Conservation (phyloP, 2,797 vertebrate genomes). For the Mycteria americana region DNA sequence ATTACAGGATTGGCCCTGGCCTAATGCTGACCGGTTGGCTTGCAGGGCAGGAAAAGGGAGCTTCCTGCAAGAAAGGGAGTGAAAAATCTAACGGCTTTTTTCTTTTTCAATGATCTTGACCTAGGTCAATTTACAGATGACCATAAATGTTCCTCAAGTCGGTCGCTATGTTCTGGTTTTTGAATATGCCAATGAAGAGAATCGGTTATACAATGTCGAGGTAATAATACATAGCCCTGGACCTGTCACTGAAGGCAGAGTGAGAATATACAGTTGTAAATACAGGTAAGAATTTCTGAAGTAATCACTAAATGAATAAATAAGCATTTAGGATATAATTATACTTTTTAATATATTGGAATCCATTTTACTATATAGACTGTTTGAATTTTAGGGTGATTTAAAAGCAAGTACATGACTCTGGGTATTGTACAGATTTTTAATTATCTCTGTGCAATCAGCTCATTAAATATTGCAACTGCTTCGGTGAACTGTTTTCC, state of each 20-base stretch:
- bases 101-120: not conserved
- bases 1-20: not conserved
- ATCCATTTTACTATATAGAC: not conserved
- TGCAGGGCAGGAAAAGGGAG: not conserved
- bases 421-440: not conserved
- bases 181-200: slow-evolving; percentile 84
- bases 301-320: not conserved
- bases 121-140: slow-evolving; percentile 84
- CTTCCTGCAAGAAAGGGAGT: not conserved
- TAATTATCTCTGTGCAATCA: not conserved
- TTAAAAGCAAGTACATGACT: not conserved
- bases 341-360: not conserved
- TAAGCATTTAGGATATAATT: not conserved
- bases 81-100: not conserved
- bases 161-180: slow-evolving; percentile 83
- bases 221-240: slow-evolving; percentile 71
- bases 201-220: slow-evolving; percentile 75
- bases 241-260: slow-evolving; percentile 72
- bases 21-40: not conserved
- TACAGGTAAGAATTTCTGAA: slow-evolving; percentile 80
- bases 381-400: not conserved
- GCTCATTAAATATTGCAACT: not conserved
- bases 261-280: slow-evolving; percentile 87
- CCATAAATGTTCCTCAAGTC: slow-evolving; percentile 76
- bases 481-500: not conserved